These are phyloP conservation scores for Tipula lateralis DNA, from an alignment of 2,888 invertebrate genomes.

Conservation along the genomic window DNA sequence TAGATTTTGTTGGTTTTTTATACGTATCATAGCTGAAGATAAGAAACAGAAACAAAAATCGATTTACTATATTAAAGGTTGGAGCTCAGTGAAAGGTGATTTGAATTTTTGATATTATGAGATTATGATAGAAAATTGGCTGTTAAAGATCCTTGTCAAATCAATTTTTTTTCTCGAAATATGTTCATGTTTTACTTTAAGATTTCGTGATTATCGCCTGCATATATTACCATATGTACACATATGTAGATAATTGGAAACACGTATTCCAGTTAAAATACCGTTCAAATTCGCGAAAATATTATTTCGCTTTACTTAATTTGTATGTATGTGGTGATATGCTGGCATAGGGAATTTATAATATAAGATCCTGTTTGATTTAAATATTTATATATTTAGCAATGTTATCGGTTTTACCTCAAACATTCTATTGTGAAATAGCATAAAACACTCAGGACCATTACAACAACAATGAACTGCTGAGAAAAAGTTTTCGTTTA, in stretches of 20 bases:
- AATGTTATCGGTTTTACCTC: neutral
- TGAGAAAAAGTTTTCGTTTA: neutral
- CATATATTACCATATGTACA: neutral
- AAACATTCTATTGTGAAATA: neutral
- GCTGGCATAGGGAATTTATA: neutral
- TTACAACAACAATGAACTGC: neutral
- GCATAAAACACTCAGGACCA: neutral
- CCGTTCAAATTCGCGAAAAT: neutral
- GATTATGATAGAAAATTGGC: conserved; percentile 24
- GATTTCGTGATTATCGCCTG: neutral
- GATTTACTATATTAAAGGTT: conserved; percentile 4
- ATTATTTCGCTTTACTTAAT: neutral
- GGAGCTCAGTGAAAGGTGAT: neutral
- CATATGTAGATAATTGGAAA: neutral
- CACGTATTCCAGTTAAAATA: neutral
- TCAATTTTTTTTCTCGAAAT: neutral
- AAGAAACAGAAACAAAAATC: neutral
- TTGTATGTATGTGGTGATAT: neutral
- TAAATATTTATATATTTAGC: neutral
- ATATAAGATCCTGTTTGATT: neutral
- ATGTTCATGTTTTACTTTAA: neutral
- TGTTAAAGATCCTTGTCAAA: neutral
- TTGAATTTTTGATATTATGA: conserved; percentile 11
- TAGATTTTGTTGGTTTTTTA: neutral
- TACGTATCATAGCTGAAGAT: neutral